Evolutionary conservation across 2,888 invertebrate species (phyloP).

Genomic region (Phengaris arion): DNA sequence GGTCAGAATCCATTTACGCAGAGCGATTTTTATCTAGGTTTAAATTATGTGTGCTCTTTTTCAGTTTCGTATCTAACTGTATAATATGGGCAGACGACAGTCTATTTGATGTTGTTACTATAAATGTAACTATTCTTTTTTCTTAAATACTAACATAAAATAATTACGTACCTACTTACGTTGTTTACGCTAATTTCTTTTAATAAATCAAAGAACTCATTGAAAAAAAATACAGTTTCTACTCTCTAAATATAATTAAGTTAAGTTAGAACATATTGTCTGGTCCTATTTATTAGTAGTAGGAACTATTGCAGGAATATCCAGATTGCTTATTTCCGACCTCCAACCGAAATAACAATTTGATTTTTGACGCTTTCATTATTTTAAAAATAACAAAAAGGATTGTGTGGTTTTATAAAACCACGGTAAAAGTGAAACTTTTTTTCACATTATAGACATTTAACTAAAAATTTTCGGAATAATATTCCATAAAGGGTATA

Average conservation of each 20-base stretch:
- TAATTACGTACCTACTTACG: not conserved
- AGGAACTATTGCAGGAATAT: too few relatives aligned
- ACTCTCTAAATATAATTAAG: too few relatives aligned
- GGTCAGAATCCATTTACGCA: conserved; percentile 23
- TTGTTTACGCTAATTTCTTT: too few relatives aligned
- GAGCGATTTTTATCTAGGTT: conserved; percentile 1
- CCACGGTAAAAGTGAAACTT: too few relatives aligned
- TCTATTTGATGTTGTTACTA: not conserved
- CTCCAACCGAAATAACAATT: not conserved
- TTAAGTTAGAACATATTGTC: too few relatives aligned
- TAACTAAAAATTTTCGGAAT: too few relatives aligned
- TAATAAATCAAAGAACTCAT: too few relatives aligned
- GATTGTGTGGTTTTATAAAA: too few relatives aligned
- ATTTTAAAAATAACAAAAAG: not conserved
- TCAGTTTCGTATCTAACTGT: not conserved
- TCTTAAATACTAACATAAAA: not conserved
- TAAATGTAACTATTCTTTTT: not conserved
- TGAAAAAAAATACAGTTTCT: too few relatives aligned
- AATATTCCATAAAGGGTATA: too few relatives aligned
- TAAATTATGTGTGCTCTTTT: not conserved
- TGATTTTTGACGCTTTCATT: not conserved
- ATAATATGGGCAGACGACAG: not conserved
- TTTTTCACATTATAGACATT: too few relatives aligned
- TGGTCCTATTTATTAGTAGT: too few relatives aligned
- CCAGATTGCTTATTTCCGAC: not conserved